A percentile compares a stretch with the other conserved stretches of the same genome.
Conservation (phyloP, 23 tunicate species). For the Trididemnum clinides region DNA sequence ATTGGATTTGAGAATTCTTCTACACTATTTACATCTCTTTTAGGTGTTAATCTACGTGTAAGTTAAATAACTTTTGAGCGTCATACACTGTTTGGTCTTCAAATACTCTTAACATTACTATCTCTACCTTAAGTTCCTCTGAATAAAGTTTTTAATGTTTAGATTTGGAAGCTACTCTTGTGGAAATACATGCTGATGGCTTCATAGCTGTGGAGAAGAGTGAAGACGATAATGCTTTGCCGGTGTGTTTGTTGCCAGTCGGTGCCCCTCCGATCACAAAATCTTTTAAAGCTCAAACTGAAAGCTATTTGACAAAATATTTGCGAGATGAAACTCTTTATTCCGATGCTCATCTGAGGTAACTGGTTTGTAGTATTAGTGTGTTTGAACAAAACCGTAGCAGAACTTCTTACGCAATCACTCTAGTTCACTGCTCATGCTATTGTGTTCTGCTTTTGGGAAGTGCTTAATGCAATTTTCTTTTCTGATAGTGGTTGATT, state of each 20-base stretch:
- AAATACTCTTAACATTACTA: not conserved
- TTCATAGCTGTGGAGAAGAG: not conserved
- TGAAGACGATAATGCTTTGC: not conserved
- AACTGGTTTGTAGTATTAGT: not conserved
- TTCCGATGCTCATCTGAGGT: not conserved
- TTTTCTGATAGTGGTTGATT: too few species aligned
- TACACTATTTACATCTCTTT: too few species aligned
- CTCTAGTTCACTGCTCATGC: too few species aligned
- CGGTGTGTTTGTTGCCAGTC: not conserved
- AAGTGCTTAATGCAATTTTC: too few species aligned
- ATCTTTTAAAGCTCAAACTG: not conserved
- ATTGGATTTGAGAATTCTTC: too few species aligned
- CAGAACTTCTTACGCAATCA: too few species aligned
- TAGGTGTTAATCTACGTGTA: too few species aligned
- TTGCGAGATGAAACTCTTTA: conserved; percentile 10
- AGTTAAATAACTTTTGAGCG: not conserved
- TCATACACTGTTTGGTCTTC: not conserved
- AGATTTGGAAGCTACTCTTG: conserved; percentile 1
- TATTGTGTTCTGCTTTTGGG: too few species aligned
- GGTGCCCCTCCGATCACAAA: conserved; percentile 6
- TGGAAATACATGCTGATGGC: conserved; percentile 18
- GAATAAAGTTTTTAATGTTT: not conserved
- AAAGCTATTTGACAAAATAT: not conserved
- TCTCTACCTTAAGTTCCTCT: not conserved
- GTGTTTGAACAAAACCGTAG: too few species aligned